These are phyloP conservation scores for Rhingia rostrata DNA, from an alignment of 2,888 invertebrate species.

Conservation along the genomic window DNA sequence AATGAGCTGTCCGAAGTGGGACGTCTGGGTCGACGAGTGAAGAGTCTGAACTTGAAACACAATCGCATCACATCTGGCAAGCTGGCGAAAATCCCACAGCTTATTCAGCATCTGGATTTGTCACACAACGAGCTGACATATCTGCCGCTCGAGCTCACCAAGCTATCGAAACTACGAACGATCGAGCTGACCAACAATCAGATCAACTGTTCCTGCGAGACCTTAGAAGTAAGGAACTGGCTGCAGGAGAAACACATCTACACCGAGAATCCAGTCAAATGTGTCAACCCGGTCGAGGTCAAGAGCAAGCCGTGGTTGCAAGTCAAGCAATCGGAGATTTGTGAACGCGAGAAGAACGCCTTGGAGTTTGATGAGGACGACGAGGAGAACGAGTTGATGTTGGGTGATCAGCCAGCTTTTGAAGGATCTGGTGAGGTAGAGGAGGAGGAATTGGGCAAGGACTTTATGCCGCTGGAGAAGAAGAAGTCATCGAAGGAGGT, in stretches of 20 bases:
- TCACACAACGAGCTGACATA: slow-evolving; percentile 86
- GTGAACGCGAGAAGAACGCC: slow-evolving; percentile 81
- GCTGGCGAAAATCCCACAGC: slow-evolving; percentile 84
- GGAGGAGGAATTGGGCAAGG: slow-evolving; percentile 80
- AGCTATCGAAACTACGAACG: slow-evolving; percentile 84
- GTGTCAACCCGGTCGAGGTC: slow-evolving; percentile 84
- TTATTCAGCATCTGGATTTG: slow-evolving; percentile 86
- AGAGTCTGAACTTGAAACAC: slow-evolving; percentile 86
- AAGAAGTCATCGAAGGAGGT: slow-evolving; percentile 71
- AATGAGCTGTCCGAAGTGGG: slow-evolving; percentile 86
- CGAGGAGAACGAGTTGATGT: slow-evolving; percentile 85
- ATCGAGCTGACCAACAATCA: slow-evolving; percentile 88
- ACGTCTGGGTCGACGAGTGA: slow-evolving; percentile 85
- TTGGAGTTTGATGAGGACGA: slow-evolving; percentile 71
- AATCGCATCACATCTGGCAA: slow-evolving; percentile 85
- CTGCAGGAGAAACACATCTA: slow-evolving; percentile 84
- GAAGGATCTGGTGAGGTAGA: slow-evolving; percentile 81
- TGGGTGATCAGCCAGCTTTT: slow-evolving; percentile 85
- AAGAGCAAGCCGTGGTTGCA: slow-evolving; percentile 85
- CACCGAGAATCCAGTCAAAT: slow-evolving; percentile 84
- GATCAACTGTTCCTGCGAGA: slow-evolving; percentile 88
- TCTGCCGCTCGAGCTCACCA: slow-evolving; percentile 85
- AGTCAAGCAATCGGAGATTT: slow-evolving; percentile 85
- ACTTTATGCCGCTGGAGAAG: slow-evolving; percentile 79
- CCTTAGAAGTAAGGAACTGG: slow-evolving; percentile 86